These are phyloP conservation scores for Microcebus ravelobensis DNA, from an alignment of 2,113 vertebrate species.

Conservation along the genomic window DNA sequence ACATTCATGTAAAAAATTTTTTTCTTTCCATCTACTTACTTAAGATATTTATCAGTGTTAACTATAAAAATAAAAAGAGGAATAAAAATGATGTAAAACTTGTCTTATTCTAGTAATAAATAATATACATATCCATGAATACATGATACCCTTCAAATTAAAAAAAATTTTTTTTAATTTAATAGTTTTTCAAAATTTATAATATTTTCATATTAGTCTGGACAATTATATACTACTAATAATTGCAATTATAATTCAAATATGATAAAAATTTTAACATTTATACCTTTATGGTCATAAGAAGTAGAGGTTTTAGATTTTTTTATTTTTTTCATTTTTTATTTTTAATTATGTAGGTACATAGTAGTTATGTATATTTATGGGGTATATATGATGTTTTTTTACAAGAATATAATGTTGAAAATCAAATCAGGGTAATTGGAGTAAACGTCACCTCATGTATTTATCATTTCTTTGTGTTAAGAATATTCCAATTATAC, in stretches of 20 bases:
- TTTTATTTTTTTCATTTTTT: too few relatives aligned
- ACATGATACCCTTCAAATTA: neutral
- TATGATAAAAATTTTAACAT: neutral
- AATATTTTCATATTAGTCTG: neutral
- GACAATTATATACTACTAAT: neutral
- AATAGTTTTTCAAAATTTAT: neutral
- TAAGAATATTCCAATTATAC: too few relatives aligned
- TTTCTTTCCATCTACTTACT: neutral
- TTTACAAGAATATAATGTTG: too few relatives aligned
- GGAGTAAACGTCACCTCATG: too few relatives aligned
- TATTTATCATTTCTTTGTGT: too few relatives aligned
- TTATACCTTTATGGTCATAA: neutral
- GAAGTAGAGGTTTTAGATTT: neutral
- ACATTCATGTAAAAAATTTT: neutral
- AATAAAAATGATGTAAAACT: neutral
- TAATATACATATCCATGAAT: neutral
- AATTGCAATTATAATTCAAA: neutral
- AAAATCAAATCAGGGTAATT: too few relatives aligned
- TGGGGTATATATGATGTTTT: too few relatives aligned
- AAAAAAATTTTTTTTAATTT: neutral
- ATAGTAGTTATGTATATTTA: too few relatives aligned
- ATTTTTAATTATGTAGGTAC: too few relatives aligned
- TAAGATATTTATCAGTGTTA: neutral
- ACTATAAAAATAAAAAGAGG: neutral
- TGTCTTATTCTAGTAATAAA: neutral